Evolutionary conservation across 2,888 invertebrate genomes (phyloP).

Genomic region (Scaptomyza caliginosa): DNA sequence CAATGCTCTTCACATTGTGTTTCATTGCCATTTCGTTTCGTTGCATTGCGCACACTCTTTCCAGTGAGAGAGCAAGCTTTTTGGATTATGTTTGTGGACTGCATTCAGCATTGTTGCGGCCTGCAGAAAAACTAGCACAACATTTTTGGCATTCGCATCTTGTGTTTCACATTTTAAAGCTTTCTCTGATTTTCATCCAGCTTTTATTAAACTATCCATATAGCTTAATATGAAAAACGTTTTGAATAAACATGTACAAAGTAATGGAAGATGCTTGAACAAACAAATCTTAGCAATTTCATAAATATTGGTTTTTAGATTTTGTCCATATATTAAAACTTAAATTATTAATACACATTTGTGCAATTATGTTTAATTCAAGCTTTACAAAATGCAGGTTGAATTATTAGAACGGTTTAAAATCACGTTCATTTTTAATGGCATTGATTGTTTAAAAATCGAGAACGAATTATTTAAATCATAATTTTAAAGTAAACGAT

Average conservation of each 20-base stretch:
- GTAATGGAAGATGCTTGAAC: background rate
- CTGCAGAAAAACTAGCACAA: slow-evolving; percentile 60
- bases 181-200: background rate
- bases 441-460: too few relatives aligned
- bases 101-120: slow-evolving; percentile 22
- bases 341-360: too few relatives aligned
- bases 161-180: slow-evolving; percentile 17
- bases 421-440: too few relatives aligned
- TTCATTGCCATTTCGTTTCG: slow-evolving; percentile 32
- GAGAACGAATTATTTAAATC: background rate
- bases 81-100: slow-evolving; percentile 53
- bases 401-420: too few relatives aligned
- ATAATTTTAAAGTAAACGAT: background rate
- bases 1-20: slow-evolving; percentile 6
- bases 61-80: slow-evolving; percentile 39
- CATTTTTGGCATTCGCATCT: slow-evolving; percentile 32
- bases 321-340: background rate
- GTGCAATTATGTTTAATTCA: too few relatives aligned
- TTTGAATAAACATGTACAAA: background rate
- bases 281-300: background rate
- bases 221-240: too few relatives aligned
- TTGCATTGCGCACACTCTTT: slow-evolving; percentile 47
- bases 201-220: background rate
- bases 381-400: too few relatives aligned
- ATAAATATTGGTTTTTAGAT: too few relatives aligned